These are phyloP conservation scores for Oscheius sp. DNA, from an alignment of 2,888 invertebrate species.

Conservation along the genomic window DNA sequence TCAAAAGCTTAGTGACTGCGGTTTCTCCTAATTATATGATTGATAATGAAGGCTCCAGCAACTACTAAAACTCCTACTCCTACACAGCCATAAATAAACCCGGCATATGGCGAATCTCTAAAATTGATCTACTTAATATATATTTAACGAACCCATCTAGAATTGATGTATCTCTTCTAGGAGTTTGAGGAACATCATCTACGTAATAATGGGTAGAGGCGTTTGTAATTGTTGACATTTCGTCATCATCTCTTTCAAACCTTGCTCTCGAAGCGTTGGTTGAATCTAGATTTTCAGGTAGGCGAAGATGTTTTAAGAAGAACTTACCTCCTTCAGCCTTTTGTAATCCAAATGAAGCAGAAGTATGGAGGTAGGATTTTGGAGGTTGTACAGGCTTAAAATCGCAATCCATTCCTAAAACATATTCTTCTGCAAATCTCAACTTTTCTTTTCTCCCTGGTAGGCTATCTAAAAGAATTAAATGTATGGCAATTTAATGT, in stretches of 20 bases:
- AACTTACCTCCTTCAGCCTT: slow-evolving; percentile 5
- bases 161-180: slow-evolving; percentile 39
- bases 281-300: background rate
- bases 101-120: slow-evolving; percentile 10
- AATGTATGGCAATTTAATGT: too few relatives aligned
- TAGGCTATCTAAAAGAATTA: too few relatives aligned
- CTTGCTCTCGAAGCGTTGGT: background rate
- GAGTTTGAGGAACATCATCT: slow-evolving; percentile 58
- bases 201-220: slow-evolving; percentile 47
- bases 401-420: too few relatives aligned
- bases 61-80: background rate
- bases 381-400: too few relatives aligned
- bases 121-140: background rate
- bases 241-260: slow-evolving; percentile 34
- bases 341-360: background rate
- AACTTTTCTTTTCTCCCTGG: too few relatives aligned
- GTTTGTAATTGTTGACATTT: slow-evolving; percentile 39
- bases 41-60: slow-evolving; percentile 2
- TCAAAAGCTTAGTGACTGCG: slow-evolving; percentile 12
- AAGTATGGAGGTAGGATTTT: background rate
- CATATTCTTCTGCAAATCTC: too few relatives aligned
- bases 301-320: background rate
- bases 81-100: slow-evolving; percentile 15
- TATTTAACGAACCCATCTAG: slow-evolving; percentile 1
- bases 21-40: background rate